Conservation (phyloP, 1,140 invertebrate genomes). For the Drosophila hydei region DNA sequence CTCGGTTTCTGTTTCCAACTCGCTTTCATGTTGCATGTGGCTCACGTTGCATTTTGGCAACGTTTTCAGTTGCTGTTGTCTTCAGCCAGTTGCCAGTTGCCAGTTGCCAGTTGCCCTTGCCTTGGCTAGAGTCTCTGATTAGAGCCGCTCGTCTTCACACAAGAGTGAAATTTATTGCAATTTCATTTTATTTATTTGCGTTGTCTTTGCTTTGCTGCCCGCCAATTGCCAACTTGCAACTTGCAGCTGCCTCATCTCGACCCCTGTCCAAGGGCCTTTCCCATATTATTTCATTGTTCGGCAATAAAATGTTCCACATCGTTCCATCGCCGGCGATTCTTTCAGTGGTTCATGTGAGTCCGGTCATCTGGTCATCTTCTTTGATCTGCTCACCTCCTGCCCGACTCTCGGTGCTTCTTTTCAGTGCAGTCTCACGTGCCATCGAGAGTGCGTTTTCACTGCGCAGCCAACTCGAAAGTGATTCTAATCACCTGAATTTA, state of each 20-base stretch:
- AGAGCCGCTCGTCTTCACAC: slow-evolving; percentile 71
- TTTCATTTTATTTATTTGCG: slow-evolving; percentile 70
- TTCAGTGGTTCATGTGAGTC: slow-evolving; percentile 26
- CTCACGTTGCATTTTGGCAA: slow-evolving; percentile 75
- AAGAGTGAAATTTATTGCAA: slow-evolving; percentile 77
- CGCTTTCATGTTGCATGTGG: slow-evolving; percentile 72
- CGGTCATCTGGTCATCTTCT: slow-evolving; percentile 38
- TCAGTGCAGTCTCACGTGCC: slow-evolving; percentile 71
- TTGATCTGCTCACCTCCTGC: slow-evolving; percentile 18
- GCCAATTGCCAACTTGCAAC: slow-evolving; percentile 10
- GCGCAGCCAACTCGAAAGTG: slow-evolving; percentile 65
- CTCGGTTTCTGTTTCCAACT: slow-evolving; percentile 55
- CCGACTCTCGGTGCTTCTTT: slow-evolving; percentile 39
- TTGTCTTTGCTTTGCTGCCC: slow-evolving; percentile 21
- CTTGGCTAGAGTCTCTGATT: slow-evolving; percentile 58
- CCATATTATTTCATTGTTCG: slow-evolving; percentile 66
- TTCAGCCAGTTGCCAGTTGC: slow-evolving; percentile 27
- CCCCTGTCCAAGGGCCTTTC: slow-evolving; percentile 51
- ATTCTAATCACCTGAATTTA: slow-evolving; percentile 74
- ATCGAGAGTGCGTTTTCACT: slow-evolving; percentile 78
- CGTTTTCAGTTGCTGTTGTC: slow-evolving; percentile 42
- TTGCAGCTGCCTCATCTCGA: slow-evolving; percentile 22
- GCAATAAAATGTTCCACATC: slow-evolving; percentile 42
- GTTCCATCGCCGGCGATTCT: slow-evolving; percentile 38
- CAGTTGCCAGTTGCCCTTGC: slow-evolving; percentile 61